phyloP scores from a whole-genome alignment of 2,113 vertebrate species.

The Litocranius walleri region DNA sequence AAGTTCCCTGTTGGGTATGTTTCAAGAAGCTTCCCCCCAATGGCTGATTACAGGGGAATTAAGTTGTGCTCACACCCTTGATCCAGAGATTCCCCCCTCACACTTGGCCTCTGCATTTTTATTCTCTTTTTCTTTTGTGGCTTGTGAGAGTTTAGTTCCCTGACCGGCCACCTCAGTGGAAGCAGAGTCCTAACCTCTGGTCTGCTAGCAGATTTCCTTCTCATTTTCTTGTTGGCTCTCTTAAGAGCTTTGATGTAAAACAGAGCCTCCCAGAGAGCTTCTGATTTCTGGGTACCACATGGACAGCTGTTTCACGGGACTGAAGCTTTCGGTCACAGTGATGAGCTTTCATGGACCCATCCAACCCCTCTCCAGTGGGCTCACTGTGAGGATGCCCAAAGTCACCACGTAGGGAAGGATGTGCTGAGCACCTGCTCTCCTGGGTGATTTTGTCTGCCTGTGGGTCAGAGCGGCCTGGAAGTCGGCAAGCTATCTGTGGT shows the following conservation, averaged over 20 bases:
- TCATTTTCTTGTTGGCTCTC: not conserved
- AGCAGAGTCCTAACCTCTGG: not conserved
- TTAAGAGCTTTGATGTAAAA: not conserved
- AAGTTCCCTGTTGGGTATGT: not conserved
- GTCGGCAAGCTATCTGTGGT: not conserved
- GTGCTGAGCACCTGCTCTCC: accelerated
- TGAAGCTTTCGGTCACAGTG: not conserved
- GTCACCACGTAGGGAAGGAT: not conserved
- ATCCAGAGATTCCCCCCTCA: no score
- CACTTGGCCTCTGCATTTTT: not conserved
- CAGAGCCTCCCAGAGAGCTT: not conserved
- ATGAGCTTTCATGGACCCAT: not conserved
- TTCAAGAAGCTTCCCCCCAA: not conserved
- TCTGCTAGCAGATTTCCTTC: not conserved
- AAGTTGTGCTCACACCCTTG: not conserved
- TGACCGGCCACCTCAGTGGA: not conserved
- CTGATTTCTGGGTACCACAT: not conserved
- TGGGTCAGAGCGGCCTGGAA: not conserved
- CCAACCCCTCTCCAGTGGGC: accelerated
- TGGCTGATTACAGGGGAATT: not conserved
- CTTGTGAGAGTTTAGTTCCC: not conserved
- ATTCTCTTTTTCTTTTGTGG: not conserved
- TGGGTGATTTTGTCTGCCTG: not conserved
- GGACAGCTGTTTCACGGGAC: not conserved
- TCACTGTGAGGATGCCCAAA: accelerated